Percentiles rank a stretch among this genome's conserved stretches.
Evolutionary conservation across 1,140 invertebrate genomes (phyloP).

Genomic region (Camponotus vicinus): DNA sequence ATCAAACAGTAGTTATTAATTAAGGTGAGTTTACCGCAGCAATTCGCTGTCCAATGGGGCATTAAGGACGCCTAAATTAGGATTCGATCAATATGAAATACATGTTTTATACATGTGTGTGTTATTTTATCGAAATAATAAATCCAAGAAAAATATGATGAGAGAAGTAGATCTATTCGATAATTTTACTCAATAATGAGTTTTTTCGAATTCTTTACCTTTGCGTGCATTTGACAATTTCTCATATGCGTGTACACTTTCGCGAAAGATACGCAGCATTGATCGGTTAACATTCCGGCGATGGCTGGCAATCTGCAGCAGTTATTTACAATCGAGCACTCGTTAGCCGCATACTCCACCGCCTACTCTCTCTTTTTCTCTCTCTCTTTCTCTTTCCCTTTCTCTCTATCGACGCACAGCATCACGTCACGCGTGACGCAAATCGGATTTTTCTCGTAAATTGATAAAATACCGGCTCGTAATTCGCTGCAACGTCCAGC

Average conservation of each 20-base stretch:
- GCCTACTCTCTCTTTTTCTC: conserved; percentile 27
- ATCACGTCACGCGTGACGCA: conserved; percentile 70
- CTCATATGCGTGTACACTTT: conserved; percentile 20
- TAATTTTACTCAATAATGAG: conserved; percentile 4
- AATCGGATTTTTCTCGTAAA: conserved; percentile 79
- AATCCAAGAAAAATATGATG: neutral
- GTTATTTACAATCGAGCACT: conserved; percentile 79
- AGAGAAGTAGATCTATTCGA: neutral
- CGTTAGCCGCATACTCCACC: conserved; percentile 71
- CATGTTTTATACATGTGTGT: neutral
- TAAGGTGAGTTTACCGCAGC: conserved; percentile 27
- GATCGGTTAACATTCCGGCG: conserved; percentile 58
- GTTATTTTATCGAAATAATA: neutral
- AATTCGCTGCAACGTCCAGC: conserved; percentile 66
- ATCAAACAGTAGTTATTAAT: conserved; percentile 48
- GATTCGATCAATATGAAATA: neutral
- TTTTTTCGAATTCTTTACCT: neutral
- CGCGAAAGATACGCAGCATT: conserved; percentile 41
- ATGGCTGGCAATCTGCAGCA: conserved; percentile 66
- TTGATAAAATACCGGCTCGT: conserved; percentile 78
- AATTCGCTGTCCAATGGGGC: neutral
- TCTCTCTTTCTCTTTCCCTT: conserved; percentile 12
- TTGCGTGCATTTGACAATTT: neutral
- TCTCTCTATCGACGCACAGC: conserved; percentile 36
- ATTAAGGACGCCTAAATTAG: neutral